A percentile compares a stretch with the other conserved stretches of the same genome.
Conservation (phyloP, 2,888 invertebrate genomes). For the Drosophila multiciliata region DNA sequence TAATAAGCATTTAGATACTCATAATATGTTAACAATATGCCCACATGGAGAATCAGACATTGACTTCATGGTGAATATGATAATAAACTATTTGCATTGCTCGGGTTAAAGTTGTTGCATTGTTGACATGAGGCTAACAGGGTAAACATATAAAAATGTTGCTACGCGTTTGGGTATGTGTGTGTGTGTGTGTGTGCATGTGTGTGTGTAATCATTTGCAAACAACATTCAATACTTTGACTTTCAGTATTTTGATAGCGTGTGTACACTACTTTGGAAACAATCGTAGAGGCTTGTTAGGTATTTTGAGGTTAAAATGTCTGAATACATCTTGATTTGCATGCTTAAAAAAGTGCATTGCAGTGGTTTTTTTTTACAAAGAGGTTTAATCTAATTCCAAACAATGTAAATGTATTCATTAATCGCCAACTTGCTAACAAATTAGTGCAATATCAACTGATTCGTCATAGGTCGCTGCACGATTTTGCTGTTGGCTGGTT, state of each 20-base stretch:
- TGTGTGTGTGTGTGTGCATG: not conserved
- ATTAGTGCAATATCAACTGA: not conserved
- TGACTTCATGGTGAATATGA: conserved; percentile 43
- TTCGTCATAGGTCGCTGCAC: no score
- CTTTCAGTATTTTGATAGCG: conserved; percentile 5
- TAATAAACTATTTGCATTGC: conserved; percentile 22
- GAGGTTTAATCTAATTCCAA: not conserved
- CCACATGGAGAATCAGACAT: conserved; percentile 19
- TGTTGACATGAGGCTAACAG: conserved; percentile 57
- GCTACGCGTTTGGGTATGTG: not conserved
- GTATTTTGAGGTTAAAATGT: conserved; percentile 31
- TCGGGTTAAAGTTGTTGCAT: conserved; percentile 16
- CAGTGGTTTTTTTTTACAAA: not conserved
- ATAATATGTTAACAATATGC: conserved; percentile 7
- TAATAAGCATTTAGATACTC: not conserved
- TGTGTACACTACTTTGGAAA: conserved; percentile 10
- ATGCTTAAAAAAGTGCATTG: not conserved
- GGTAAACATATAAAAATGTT: not conserved
- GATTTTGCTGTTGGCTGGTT: not conserved
- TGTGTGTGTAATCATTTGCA: not conserved
- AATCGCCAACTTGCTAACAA: not conserved
- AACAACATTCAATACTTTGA: conserved; percentile 10
- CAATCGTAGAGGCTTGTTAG: conserved; percentile 22
- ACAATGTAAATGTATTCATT: not conserved
- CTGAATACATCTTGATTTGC: conserved; percentile 16